phyloP scores from a whole-genome alignment of 1,140 invertebrate species.

The Lepidurus couesii region DNA sequence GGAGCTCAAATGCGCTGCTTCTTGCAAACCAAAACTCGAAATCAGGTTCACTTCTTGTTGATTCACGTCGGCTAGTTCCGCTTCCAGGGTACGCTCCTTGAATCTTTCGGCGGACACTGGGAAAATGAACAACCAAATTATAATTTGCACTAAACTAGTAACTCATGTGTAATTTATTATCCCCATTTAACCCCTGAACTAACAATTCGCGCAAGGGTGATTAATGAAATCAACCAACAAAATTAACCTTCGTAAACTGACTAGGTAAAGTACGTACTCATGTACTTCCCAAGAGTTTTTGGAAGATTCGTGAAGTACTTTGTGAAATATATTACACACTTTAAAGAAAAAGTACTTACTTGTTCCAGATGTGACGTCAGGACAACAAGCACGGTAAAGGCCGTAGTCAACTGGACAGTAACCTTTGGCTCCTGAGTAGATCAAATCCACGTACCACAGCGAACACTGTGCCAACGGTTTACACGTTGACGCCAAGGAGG shows the following conservation, averaged over 20 bases:
- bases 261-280: no score
- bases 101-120: conserved; percentile 25
- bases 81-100: conserved; percentile 32
- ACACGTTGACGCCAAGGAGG: conserved; percentile 24
- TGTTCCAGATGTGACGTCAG: conserved; percentile 26
- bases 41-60: conserved; percentile 27
- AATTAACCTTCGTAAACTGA: no score
- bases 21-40: conserved; percentile 2
- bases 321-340: background rate
- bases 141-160: background rate
- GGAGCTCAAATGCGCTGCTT: conserved; percentile 12
- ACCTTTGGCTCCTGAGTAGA: background rate
- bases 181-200: background rate
- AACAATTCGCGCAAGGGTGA: no score
- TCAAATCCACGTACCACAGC: conserved; percentile 34
- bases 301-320: no score
- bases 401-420: conserved; percentile 25
- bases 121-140: background rate
- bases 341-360: conserved; percentile 29
- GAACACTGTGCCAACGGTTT: conserved; percentile 31
- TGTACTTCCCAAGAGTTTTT: no score
- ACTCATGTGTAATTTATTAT: background rate
- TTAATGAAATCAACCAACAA: no score
- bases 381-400: conserved; percentile 32
- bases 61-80: conserved; percentile 25